Base-by-base conservation (phyloP, 2,888 invertebrate genomes). In the Synergus laeviventris region DNA sequence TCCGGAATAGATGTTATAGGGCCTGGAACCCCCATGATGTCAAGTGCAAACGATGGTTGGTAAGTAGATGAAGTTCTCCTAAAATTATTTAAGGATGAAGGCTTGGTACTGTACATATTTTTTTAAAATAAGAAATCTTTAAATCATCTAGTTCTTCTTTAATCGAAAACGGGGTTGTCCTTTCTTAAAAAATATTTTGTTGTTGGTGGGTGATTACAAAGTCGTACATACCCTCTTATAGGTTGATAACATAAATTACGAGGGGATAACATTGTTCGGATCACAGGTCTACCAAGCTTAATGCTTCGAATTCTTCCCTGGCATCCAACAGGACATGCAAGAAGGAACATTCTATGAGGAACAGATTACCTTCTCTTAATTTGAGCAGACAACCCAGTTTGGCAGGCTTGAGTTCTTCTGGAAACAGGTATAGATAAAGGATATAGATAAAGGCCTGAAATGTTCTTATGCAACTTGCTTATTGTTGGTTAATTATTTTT, bases 11-110 rank as follows among this genome's bases (percentile, higher is more conserved):
- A 94, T 90, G 94, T 94, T 36, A 93, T 93, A 2, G 94, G 94
- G 79, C 94, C 94, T 0, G 94, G 93, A 74, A 92, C 94, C 8
- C 94, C 95, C 0, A 95, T 95, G 94, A 92, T 95, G 92, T 87
- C 93, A 36, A 88, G 92, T 78, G 92, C 93, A 11, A 94, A 94
- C 81, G 94, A 94, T 83, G 94, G 94, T 1, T 94, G 93, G 90
- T 94, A 92, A 62, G 76, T 70, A 49, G 24, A 45, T 49, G 31
- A 31, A 31, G 31, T 60, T 60, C 14, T 5, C 0, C 16, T 14
- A 60, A 14, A 18, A 21, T 11, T 9, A 59, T 59, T 56, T 56
- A 21, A 49, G 0, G 1, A n/a, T 49, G 1, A 8, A 8, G 4
- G 1, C n/a, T n/a, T 49, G 2, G 2, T n/a, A 49, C 49, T 2